Evolutionary conservation across 2,113 vertebrate species (phyloP), one percentile per base, ranked within the genome.

Genomic region (Atractosteus spatula): DNA sequence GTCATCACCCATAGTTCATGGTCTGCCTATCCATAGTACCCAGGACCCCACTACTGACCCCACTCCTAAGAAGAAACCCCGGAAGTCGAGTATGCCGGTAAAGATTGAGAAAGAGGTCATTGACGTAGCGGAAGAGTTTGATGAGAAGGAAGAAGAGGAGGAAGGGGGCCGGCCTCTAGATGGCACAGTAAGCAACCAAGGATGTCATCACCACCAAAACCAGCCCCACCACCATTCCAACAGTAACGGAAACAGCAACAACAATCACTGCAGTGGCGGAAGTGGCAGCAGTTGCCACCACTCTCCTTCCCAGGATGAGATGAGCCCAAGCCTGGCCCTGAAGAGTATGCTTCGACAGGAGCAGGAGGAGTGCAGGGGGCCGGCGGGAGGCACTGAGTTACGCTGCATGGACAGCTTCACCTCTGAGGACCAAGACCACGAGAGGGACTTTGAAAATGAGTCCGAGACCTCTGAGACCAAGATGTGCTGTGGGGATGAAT

Each of bases 101-200:
- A 99, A 99, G 89, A 99, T 99, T 62, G 97, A 99, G 82, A 99
- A 99, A 83, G 97, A 99, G 81, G 91, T 98, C 16, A 96, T 98
- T 0, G 96, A 97, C 66, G 97, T 97, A 3, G 95, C 95, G 0
- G 97, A 99, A 70, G 97, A 97, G 68, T 98, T 95, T 73, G 96
- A 98, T 0, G 96, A 99, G 77, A 97, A 97, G 81, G 95, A 98
- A 0, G 97, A 99, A 7, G 95, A 98, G 0, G 93, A 96, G 8
- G 84, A 90, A 65, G 77, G 81, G 65, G 69, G 45, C 64, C 44
- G 66, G 72, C 12, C 66, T 3, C 81, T 59, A 13, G 57, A 59
- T 13, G 12, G 57, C 1, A 29, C 7, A 5, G 12, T 65, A 4
- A 65, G 11, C 41, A 65, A 41, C 62, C 17, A 65, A 8, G 7